Evolutionary conservation across 2,888 invertebrate species (phyloP), one percentile per base, ranked within the genome.

Genomic region (Brachypterus glaber): DNA sequence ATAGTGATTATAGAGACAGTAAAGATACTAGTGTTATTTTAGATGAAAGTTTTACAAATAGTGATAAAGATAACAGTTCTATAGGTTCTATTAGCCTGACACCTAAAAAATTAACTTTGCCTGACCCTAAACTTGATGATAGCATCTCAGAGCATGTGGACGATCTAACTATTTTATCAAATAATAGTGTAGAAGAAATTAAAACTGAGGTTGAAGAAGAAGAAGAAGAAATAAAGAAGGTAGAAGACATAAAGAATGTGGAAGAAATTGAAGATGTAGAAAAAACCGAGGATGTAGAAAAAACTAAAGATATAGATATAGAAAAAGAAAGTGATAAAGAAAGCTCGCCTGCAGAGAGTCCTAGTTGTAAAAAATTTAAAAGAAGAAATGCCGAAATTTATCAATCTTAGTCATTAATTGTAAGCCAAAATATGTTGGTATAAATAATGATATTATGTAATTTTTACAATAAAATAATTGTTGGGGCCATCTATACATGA

Each of bases 341-440:
- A 21, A 38, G 4, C 4, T 35, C 38, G 17, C 34, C 31, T 17
- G 42, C 38, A 39, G 48, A 38, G 38, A 46, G 48, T 18, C 47
- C 52, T 25, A 47, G 39, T 26, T 44, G 40, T 7, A 67, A 66
- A 52, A 65, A 64, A 45, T 64, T 68, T 39, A 68, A 65, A 49
- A 53, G 68, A 38, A 55, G 69, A 44, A 69, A 69, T 55, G 60
- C 60, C 33, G 55, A 54, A 37, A 52, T 68, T 24, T 69, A 69
- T 52, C 11, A 27, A 9, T 27, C 27, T 11, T 5, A 27, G 12
- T 21, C 21, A n/a, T n/a, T n/a, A n/a, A n/a, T n/a, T n/a, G n/a
- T n/a, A n/a, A n/a, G n/a, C n/a, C n/a, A n/a, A n/a, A n/a, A n/a
- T n/a, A n/a, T n/a, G n/a, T n/a, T n/a, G n/a, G n/a, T n/a, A n/a